A percentile compares a stretch with the other conserved stretches of the same genome.
phyloP scores from a whole-genome alignment of 2,888 invertebrate species.

The Atrina japonica region DNA sequence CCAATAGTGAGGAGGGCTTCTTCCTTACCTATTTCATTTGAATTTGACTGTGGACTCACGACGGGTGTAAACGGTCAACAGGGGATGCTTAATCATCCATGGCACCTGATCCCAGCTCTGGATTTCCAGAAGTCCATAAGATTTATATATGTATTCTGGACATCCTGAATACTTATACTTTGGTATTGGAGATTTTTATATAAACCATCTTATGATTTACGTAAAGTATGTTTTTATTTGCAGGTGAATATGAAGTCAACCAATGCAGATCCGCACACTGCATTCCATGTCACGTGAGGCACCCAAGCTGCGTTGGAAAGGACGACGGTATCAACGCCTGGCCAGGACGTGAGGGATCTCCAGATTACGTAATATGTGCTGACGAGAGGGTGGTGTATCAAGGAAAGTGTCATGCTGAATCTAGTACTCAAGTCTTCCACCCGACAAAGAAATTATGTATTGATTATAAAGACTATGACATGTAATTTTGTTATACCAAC shows the following conservation, averaged over 20 bases:
- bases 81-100: too few relatives aligned
- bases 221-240: background rate
- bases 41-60: too few relatives aligned
- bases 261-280: conserved; percentile 30
- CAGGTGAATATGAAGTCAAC: conserved; percentile 31
- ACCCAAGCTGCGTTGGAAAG: conserved; percentile 31
- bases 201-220: too few relatives aligned
- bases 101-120: too few relatives aligned
- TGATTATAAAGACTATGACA: conserved; percentile 19
- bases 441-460: conserved; percentile 17
- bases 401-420: background rate
- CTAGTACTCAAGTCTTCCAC: conserved; percentile 13
- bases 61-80: too few relatives aligned
- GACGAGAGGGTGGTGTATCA: conserved; percentile 14
- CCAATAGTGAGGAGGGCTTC: too few relatives aligned
- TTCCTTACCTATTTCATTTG: too few relatives aligned
- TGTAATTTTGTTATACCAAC: background rate
- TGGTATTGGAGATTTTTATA: too few relatives aligned
- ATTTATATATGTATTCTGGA: too few relatives aligned
- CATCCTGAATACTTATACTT: too few relatives aligned
- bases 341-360: conserved; percentile 23
- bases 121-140: too few relatives aligned
- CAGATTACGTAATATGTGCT: conserved; percentile 22
- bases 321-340: conserved; percentile 18
- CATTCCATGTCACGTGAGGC: conserved; percentile 27